A percentile compares a stretch with the other conserved stretches of the same genome.
phyloP scores from a whole-genome alignment of 2,797 vertebrate species.

The Oreonectes daqikongensis region DNA sequence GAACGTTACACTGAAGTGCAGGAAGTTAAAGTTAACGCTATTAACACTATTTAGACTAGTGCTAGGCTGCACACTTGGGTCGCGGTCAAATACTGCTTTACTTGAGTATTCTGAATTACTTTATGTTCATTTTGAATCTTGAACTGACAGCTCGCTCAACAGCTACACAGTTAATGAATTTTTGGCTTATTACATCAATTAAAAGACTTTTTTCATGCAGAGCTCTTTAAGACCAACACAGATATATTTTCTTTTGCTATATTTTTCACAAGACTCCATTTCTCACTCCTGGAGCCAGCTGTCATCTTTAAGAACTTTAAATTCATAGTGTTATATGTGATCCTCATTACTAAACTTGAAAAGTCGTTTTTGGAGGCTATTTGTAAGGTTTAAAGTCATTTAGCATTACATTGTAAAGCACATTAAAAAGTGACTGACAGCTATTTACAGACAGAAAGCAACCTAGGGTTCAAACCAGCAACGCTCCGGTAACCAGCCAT shows the following conservation, averaged over 20 bases:
- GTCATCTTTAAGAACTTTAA: neutral
- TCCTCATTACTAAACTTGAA: neutral
- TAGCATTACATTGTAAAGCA: no score
- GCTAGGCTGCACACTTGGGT: neutral
- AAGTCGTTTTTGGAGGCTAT: neutral
- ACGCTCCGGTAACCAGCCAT: no score
- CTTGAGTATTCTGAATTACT: neutral
- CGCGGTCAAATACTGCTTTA: neutral
- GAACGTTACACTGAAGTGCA: neutral
- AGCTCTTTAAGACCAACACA: neutral
- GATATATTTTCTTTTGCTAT: neutral
- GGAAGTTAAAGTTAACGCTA: neutral
- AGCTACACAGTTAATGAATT: neutral
- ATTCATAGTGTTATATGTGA: neutral
- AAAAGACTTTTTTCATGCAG: neutral
- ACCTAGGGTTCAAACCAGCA: no score
- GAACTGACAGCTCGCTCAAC: neutral
- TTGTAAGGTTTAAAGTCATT: no score
- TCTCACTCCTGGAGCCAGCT: neutral
- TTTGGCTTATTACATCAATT: conserved; percentile 5
- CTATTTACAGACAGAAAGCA: no score
- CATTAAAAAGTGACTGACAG: no score
- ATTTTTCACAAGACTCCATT: neutral
- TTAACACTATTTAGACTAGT: neutral
- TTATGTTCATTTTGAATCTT: neutral